Percentiles rank a stretch among this genome's conserved stretches.
These are phyloP conservation scores for Syncerus caffer DNA, from an alignment of 2,797 vertebrate species.

Conservation along the genomic window DNA sequence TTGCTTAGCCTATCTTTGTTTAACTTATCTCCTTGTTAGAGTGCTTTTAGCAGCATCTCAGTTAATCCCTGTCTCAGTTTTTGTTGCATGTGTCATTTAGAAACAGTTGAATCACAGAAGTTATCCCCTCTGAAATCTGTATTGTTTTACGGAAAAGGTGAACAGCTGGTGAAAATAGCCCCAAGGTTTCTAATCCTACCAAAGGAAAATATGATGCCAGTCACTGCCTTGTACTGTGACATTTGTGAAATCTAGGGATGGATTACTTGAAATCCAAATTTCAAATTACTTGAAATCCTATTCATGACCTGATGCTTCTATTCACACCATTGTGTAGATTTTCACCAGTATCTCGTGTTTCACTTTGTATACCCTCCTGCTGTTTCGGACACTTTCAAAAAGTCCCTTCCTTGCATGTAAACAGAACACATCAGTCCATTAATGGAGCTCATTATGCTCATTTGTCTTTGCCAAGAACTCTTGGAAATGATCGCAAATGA, in stretches of 20 bases:
- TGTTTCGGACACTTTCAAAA: not conserved
- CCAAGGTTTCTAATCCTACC: constrained; percentile 37
- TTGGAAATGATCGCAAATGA: constrained; percentile 61
- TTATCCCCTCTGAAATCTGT: constrained; percentile 13
- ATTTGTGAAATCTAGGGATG: constrained; percentile 14
- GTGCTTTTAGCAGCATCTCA: not conserved
- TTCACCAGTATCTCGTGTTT: not conserved
- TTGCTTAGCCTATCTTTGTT: not conserved
- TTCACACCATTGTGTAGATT: not conserved
- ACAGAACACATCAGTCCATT: not conserved
- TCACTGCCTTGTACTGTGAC: not conserved
- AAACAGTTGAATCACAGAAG: constrained; percentile 14
- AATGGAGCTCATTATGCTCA: constrained; percentile 50
- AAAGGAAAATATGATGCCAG: constrained; percentile 31
- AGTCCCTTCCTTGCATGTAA: not conserved
- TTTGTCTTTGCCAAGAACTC: constrained; percentile 65
- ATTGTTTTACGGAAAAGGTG: not conserved
- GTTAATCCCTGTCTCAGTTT: not conserved
- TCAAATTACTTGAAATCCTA: not conserved
- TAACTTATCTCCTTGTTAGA: not conserved
- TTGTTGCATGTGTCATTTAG: not conserved
- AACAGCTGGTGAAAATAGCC: constrained; percentile 58
- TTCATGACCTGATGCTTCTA: not conserved
- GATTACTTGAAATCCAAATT: not conserved
- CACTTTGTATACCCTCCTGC: not conserved